Conservation (phyloP, 2,797 vertebrate genomes). For the Hippopotamyrus pictus region DNA sequence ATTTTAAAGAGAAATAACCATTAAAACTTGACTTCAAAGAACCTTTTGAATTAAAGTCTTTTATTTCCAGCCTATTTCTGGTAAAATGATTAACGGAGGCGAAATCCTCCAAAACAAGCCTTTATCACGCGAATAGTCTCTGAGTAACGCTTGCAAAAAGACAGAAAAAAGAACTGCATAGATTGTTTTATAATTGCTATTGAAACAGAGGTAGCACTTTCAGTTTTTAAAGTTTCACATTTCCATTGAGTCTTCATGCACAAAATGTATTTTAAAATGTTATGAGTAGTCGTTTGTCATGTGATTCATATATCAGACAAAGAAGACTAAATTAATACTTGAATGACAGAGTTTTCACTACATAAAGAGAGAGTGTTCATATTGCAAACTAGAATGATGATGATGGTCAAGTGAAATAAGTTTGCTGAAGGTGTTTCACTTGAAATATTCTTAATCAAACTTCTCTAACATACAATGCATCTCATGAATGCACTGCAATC, state of each 20-base stretch:
- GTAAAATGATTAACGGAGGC: constrained; percentile 26
- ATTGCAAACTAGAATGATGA: constrained; percentile 20
- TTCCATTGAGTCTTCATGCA: constrained; percentile 2
- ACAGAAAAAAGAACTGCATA: constrained; percentile 13
- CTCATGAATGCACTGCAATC: constrained; percentile 50
- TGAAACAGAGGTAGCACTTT: constrained; percentile 17
- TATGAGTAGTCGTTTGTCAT: neutral
- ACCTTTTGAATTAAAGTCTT: constrained; percentile 30
- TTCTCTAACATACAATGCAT: constrained; percentile 29
- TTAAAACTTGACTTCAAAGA: constrained; percentile 32
- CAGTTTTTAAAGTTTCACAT: constrained; percentile 6
- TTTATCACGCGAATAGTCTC: constrained; percentile 17
- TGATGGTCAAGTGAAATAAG: constrained; percentile 34
- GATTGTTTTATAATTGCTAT: constrained; percentile 22
- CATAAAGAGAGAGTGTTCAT: neutral
- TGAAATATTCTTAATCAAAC: constrained; percentile 15
- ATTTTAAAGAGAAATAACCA: constrained; percentile 24
- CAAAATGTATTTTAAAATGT: neutral
- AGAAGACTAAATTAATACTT: neutral
- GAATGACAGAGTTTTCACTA: neutral
- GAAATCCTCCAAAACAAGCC: constrained; percentile 24
- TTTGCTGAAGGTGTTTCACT: constrained; percentile 36
- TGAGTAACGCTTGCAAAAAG: constrained; percentile 21
- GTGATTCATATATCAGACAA: neutral
- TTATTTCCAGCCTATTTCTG: constrained; percentile 24